Evolutionary conservation across 2,113 vertebrate species (phyloP).

Genomic region (Apaloderma vittatum): DNA sequence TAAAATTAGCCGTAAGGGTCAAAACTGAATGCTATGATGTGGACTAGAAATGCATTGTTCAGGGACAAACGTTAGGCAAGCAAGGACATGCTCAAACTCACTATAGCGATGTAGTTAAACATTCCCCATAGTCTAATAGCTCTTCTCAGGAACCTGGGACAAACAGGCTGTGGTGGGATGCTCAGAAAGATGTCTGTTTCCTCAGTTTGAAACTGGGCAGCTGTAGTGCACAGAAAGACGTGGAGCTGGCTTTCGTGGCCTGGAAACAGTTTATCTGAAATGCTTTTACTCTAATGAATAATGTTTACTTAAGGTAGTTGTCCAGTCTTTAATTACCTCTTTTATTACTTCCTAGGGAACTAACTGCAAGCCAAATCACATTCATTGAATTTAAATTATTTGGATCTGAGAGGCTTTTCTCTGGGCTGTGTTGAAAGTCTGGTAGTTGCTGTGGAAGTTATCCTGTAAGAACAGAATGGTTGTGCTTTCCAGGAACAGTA

Average conservation of each 20-base stretch:
- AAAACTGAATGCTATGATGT: neutral
- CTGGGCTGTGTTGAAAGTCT: neutral
- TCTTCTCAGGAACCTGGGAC: neutral
- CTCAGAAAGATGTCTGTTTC: neutral
- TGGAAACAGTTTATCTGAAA: neutral
- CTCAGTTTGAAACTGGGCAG: neutral
- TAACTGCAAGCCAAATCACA: conserved; percentile 28
- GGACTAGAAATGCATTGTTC: no score
- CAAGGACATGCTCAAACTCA: no score
- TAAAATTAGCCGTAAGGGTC: neutral
- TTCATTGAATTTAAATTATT: conserved; percentile 43
- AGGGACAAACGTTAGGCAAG: no score
- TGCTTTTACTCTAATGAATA: conserved; percentile 12
- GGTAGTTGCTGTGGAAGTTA: neutral
- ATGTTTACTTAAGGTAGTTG: conserved; percentile 19
- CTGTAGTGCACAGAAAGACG: neutral
- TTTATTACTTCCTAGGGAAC: conserved; percentile 54
- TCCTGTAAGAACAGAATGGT: neutral
- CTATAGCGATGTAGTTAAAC: no score
- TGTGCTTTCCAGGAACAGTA: neutral
- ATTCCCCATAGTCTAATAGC: no score
- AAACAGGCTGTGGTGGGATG: neutral
- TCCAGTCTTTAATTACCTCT: conserved; percentile 52
- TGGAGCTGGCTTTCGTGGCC: neutral
- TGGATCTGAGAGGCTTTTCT: neutral